These are phyloP conservation scores for Microplitis deprimator DNA, from an alignment of 2,888 invertebrate species.

Conservation along the genomic window DNA sequence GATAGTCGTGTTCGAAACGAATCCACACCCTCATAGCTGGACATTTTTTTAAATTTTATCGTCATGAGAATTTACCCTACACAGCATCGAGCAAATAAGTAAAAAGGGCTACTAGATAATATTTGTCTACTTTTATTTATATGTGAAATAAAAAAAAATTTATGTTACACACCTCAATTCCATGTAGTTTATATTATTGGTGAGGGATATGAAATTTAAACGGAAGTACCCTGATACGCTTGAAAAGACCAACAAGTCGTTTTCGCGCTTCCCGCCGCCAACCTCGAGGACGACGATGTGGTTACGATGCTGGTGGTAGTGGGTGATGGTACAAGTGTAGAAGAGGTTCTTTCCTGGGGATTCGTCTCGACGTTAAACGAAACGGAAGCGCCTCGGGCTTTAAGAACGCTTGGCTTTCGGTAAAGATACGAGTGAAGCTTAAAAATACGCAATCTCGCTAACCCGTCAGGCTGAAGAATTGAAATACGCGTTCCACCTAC, in stretches of 20 bases:
- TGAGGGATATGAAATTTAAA: not conserved
- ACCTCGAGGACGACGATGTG: not conserved
- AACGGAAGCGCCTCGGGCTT: constrained; percentile 65
- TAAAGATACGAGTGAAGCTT: constrained; percentile 61
- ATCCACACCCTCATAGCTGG: constrained; percentile 3
- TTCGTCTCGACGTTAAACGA: constrained; percentile 68
- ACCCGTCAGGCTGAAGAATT: constrained; percentile 71
- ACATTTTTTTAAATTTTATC: too few species aligned
- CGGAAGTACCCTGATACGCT: constrained; percentile 18
- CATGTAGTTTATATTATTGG: not conserved
- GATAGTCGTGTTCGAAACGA: not conserved
- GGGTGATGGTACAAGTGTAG: not conserved
- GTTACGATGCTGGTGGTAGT: too few species aligned
- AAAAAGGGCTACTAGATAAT: too few species aligned
- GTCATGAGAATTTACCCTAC: too few species aligned
- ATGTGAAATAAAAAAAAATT: not conserved
- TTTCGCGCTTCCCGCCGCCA: constrained; percentile 23
- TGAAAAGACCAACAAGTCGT: constrained; percentile 26
- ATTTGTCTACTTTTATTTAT: not conserved
- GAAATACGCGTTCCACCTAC: constrained; percentile 64
- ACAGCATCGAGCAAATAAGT: too few species aligned
- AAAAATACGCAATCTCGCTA: constrained; percentile 72
- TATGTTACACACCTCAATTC: not conserved
- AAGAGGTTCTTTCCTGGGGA: constrained; percentile 42
- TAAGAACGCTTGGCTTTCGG: constrained; percentile 39